Evolutionary conservation across 2,113 vertebrate species (phyloP), one percentile per base, ranked within the genome.

Genomic region (Stictonetta naevosa): DNA sequence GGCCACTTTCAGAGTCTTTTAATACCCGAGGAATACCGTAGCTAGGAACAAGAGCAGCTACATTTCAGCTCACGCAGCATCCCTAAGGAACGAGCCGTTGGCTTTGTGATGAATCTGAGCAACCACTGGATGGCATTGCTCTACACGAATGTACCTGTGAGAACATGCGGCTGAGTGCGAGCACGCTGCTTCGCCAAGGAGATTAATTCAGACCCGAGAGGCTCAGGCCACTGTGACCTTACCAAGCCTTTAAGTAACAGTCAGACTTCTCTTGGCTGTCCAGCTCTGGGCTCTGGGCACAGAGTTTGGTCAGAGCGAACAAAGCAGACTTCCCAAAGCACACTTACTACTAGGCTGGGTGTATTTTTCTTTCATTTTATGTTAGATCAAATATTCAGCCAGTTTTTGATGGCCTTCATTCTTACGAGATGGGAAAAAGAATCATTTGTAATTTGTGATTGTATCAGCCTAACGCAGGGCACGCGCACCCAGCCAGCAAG

Each of bases 91-190:
- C 67, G 68, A 97, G 82, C 63, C 72, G 2, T 2, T 48, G 82
- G 91, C 59, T 96, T 62, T 76, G 85, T 88, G 62, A 90, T 89
- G 90, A 91, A 95, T 67, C 71, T 59, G 62, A 93, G 92, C 92
- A 96, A 59, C 86, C 92, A 86, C 67, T 90, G 93, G 94, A 96
- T 86, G 68, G 90, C 89, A 92, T 84, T 42, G 62, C 68, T 95
- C 64, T 75, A 94, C 89, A 91, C 71, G 10, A 55, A 94, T 42
- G 50, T 44, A 55, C 56, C 97, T 42, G 38, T 3, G 3, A 95
- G 78, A 92, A 17, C n/a, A 22, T 7, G 80, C 66, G 0, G 55
- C 75, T 46, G 72, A 59, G 74, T 8, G 3, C 34, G 46, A 23
- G 44, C 17, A 11, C 87, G 44, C 80, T 59, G 56, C 83, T 60